These are phyloP conservation scores for Eulemur macaco DNA, from an alignment of 2,113 vertebrate genomes.

Conservation along the genomic window DNA sequence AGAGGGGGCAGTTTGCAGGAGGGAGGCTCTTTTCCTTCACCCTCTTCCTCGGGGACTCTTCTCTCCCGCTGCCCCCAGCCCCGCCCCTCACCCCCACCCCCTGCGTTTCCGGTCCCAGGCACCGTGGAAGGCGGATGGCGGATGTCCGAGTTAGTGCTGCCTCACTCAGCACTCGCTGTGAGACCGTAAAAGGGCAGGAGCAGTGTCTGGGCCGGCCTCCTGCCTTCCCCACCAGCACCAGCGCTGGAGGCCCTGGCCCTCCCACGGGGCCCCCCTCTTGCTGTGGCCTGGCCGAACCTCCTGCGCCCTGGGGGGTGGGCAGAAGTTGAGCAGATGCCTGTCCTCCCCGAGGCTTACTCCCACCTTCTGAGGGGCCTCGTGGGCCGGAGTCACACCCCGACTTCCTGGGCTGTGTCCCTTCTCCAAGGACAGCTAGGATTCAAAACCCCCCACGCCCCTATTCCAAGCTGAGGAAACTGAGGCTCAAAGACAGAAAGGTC, in stretches of 20 bases:
- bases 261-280: neutral
- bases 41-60: neutral
- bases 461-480: conserved; percentile 50
- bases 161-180: conserved; percentile 36
- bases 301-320: neutral
- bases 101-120: conserved; percentile 73
- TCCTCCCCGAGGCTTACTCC: neutral
- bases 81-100: neutral
- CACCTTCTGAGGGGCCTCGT: neutral
- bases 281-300: neutral
- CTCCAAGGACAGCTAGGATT: neutral
- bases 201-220: conserved; percentile 54
- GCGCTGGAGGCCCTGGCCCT: neutral
- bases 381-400: neutral
- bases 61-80: conserved; percentile 3
- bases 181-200: conserved; percentile 80
- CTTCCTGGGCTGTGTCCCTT: neutral
- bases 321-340: neutral
- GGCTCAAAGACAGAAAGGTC: neutral
- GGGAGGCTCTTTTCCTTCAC: neutral
- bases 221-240: neutral
- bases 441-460: neutral
- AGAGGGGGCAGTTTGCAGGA: neutral
- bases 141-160: conserved; percentile 78
- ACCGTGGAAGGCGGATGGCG: conserved; percentile 71